Evolutionary conservation across 1,140 invertebrate genomes (phyloP).

Genomic region (Sesamia nonagrioides): DNA sequence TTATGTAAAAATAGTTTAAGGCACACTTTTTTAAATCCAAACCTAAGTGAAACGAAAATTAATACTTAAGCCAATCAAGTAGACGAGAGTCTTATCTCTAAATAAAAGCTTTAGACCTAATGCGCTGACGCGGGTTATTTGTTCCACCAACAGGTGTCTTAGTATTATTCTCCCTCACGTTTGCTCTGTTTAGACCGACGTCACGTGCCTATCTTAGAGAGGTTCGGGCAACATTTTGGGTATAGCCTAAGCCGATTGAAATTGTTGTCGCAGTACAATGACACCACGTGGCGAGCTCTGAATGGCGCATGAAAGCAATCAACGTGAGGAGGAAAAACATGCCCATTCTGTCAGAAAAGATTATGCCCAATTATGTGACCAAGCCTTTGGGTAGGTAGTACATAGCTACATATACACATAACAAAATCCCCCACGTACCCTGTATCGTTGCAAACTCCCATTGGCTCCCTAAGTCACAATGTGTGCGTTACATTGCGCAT

Average conservation of each 20-base stretch:
- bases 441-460: no score
- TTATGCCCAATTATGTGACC: no score
- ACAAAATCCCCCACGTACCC: no score
- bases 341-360: no score
- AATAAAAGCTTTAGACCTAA: not conserved
- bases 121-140: not conserved
- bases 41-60: not conserved
- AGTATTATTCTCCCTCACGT: conserved; percentile 7
- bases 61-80: not conserved
- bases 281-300: not conserved
- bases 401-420: no score
- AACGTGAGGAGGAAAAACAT: not conserved
- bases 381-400: no score
- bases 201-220: conserved; percentile 3
- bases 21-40: no score
- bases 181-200: not conserved
- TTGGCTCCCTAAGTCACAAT: no score
- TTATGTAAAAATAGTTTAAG: no score
- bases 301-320: not conserved
- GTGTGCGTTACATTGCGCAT: no score
- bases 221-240: not conserved
- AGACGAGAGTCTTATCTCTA: not conserved
- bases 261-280: not conserved
- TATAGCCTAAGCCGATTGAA: not conserved
- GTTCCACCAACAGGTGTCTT: not conserved